Evolutionary conservation across 1,140 invertebrate species (phyloP).

Genomic region (Macrotrachela quadricornifera): DNA sequence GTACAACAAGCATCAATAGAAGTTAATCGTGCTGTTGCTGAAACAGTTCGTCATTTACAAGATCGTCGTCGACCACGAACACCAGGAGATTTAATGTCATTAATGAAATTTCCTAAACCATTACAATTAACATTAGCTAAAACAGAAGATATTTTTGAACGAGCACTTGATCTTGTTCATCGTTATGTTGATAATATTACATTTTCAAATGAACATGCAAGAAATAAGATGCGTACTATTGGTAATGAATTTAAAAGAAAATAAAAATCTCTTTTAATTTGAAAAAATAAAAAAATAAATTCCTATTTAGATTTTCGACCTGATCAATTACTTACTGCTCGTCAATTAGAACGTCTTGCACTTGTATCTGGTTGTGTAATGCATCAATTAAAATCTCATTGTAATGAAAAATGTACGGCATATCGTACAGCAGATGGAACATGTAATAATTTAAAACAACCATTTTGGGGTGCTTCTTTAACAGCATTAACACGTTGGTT

Average conservation of each 20-base stretch:
- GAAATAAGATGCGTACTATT: no score
- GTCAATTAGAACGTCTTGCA: background rate
- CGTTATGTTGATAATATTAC: conserved; percentile 4
- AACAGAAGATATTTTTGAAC: conserved; percentile 5
- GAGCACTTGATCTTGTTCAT: conserved; percentile 3
- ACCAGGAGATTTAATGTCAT: conserved; percentile 1
- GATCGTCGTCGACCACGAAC: conserved; percentile 1
- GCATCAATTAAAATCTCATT: conserved; percentile 2
- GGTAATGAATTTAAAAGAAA: no score
- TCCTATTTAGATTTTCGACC: no score
- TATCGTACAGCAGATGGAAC: conserved; percentile 75
- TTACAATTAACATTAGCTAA: background rate
- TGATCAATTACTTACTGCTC: background rate
- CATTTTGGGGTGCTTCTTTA: conserved; percentile 73
- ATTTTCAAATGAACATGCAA: background rate
- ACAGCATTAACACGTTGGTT: conserved; percentile 61
- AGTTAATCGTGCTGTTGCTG: conserved; percentile 2
- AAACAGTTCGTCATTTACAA: background rate
- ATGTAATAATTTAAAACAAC: conserved; percentile 78
- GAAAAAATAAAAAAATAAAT: no score
- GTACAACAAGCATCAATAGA: background rate
- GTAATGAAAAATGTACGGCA: background rate
- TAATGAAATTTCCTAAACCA: conserved; percentile 2
- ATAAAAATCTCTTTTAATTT: no score
- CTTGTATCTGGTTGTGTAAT: conserved; percentile 2